A percentile compares a stretch with the other conserved stretches of the same genome.
These are phyloP conservation scores for Chironomus striatipennis DNA, from an alignment of 1,140 invertebrate species.

Conservation along the genomic window DNA sequence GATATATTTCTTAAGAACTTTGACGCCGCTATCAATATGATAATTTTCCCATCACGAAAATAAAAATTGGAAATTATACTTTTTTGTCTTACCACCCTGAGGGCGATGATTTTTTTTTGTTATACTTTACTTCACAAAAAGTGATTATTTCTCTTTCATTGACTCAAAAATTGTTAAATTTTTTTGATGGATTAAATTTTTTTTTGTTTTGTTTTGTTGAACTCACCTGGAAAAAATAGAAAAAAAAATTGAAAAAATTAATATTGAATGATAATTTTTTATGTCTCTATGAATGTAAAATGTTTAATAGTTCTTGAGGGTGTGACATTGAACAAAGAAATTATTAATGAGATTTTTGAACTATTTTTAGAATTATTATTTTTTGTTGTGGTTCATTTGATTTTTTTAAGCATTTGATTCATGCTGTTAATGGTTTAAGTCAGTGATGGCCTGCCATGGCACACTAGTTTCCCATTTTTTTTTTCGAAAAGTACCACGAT, in stretches of 20 bases:
- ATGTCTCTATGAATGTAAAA: too few relatives aligned
- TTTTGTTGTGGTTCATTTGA: not conserved
- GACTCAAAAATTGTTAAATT: not conserved
- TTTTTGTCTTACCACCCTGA: not conserved
- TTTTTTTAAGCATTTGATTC: too few relatives aligned
- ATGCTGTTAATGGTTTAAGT: too few relatives aligned
- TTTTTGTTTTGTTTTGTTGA: not conserved
- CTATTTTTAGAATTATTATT: not conserved
- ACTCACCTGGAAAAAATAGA: slow-evolving; percentile 7
- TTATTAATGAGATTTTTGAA: not conserved
- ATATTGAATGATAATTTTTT: too few relatives aligned
- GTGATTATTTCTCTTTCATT: not conserved
- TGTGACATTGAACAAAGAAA: not conserved
- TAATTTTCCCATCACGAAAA: slow-evolving; percentile 19
- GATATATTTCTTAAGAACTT: too few relatives aligned
- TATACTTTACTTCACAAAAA: not conserved
- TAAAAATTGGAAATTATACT: not conserved
- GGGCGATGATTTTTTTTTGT: not conserved
- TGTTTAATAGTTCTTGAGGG: too few relatives aligned
- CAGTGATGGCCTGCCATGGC: too few relatives aligned
- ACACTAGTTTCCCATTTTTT: too few relatives aligned
- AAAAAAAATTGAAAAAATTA: not conserved
- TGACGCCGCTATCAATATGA: slow-evolving; percentile 9
- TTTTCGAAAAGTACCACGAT: too few relatives aligned
- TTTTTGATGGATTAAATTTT: not conserved